Evolutionary conservation across 2,888 invertebrate species (phyloP), one percentile per base, ranked within the genome.

Genomic region (Chirona hameri): DNA sequence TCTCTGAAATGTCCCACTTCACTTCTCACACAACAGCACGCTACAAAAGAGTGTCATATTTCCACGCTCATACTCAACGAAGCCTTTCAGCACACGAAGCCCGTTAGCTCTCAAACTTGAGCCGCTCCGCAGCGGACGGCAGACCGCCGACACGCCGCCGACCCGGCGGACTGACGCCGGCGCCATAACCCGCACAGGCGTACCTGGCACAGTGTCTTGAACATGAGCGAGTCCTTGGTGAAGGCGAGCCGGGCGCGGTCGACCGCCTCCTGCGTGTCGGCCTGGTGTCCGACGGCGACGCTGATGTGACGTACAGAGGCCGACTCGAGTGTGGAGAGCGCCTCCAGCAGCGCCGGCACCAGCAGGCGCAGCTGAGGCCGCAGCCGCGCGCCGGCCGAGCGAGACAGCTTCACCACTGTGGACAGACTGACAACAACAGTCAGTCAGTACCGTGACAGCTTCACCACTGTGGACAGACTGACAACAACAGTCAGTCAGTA

Each of bases 291-390:
- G 89, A 87, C 92, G 65, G 83, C 83, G 0, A 93, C 93, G 84
- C 95, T 94, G 83, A 95, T 89, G 88, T 95, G 94, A 48, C 94
- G 94, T 80, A 96, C 89, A 85, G 93, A 92, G 12, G 92, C 91
- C 0, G 93, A 93, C 88, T 97, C 97, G 72, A 95, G 89, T 86
- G 97, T 97, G 0, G 96, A 94, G 0, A 95, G 94, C 14, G 97
- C 95, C 86, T 93, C 93, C 81, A 97, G 89, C 82, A 98, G 89
- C 15, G 95, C 95, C 0, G 95, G 94, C 84, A 97, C 93, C 82
- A 98, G 89, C 81, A 92, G 91, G 0, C 93, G 90, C 82, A 97
- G 89, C 89, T 96, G 95, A 0, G 95, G 95, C 84, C 93, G 93
- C 24, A 97, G 90, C 82, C 93, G 91, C 5, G 90, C 90, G 0